phyloP scores from a whole-genome alignment of 2,797 vertebrate species.

The Astyanax mexicanus region DNA sequence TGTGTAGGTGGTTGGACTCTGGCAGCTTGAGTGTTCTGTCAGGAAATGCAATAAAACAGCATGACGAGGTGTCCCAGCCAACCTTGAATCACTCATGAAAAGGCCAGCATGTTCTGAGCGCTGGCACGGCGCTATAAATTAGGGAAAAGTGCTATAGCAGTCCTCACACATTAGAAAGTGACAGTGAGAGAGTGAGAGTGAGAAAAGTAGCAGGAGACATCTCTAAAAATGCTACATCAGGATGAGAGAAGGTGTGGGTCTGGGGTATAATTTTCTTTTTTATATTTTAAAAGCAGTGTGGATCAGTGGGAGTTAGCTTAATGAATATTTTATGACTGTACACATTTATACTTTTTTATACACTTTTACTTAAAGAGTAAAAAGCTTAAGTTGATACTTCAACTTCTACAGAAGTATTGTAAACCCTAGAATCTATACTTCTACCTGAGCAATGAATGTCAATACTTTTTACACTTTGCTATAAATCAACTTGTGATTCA shows the following conservation, averaged over 20 bases:
- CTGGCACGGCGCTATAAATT: constrained; percentile 32
- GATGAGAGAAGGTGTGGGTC: neutral
- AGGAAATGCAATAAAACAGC: constrained; percentile 50
- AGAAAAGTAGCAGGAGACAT: neutral
- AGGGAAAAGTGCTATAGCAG: neutral
- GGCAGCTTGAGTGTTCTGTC: constrained; percentile 43
- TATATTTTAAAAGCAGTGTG: neutral
- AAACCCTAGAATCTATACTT: no score
- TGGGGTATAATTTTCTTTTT: neutral
- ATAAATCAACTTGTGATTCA: no score
- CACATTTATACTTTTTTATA: no score
- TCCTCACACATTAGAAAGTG: constrained; percentile 6
- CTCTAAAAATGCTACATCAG: constrained; percentile 2
- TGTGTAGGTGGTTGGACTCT: constrained; percentile 45
- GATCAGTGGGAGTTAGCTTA: neutral
- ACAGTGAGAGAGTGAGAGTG: neutral
- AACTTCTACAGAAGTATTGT: no score
- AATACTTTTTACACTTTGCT: no score
- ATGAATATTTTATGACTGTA: no score
- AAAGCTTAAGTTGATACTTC: no score
- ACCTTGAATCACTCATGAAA: constrained; percentile 53
- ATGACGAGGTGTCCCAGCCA: constrained; percentile 30
- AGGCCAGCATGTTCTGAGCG: constrained; percentile 3
- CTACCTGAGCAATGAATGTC: no score
- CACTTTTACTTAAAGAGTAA: no score